Conservation (phyloP, 2,797 vertebrate genomes). For the Malurus leucopterus region DNA sequence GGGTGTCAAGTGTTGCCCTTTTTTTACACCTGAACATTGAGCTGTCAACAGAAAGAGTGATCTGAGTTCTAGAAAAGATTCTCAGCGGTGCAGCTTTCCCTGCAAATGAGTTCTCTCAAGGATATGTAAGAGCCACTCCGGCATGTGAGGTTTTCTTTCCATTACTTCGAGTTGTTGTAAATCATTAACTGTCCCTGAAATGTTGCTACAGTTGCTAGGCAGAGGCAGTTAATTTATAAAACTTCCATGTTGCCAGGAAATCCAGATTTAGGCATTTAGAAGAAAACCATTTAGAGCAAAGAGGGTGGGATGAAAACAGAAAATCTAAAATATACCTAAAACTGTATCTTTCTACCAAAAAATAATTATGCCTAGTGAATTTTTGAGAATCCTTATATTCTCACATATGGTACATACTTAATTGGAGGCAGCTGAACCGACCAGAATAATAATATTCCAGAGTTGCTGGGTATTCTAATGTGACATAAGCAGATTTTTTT, state of each 20-base stretch:
- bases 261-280: background rate
- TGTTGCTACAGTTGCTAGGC: conserved; percentile 10
- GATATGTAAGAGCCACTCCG: background rate
- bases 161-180: background rate
- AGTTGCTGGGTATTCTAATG: background rate
- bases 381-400: background rate
- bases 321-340: background rate
- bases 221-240: conserved; percentile 21
- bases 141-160: background rate
- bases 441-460: background rate
- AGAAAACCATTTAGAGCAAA: background rate
- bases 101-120: conserved; percentile 23
- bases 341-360: background rate
- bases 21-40: background rate
- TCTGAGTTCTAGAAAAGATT: background rate
- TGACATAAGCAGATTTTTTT: background rate
- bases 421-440: background rate
- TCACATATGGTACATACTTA: background rate
- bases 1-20: background rate
- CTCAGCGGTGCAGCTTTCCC: background rate
- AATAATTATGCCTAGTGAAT: background rate
- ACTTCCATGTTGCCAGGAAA: background rate
- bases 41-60: background rate
- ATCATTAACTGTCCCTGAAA: conserved; percentile 42
- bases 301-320: background rate